These are phyloP conservation scores for Australoheros facetus DNA, from an alignment of 2,797 vertebrate genomes.

Conservation along the genomic window DNA sequence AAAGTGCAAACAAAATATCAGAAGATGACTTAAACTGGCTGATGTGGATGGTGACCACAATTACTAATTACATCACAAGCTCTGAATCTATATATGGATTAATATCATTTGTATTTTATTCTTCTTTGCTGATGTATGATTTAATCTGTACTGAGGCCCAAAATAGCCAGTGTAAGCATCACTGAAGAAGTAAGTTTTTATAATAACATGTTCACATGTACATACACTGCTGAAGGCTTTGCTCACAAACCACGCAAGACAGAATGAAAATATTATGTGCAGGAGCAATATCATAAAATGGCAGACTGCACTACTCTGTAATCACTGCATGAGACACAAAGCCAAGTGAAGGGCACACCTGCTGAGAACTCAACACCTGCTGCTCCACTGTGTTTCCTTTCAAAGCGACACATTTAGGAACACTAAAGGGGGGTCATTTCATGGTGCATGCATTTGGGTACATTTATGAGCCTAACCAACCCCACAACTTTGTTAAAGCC, in stretches of 20 bases:
- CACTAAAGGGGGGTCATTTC: constrained; percentile 43
- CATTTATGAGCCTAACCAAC: constrained; percentile 49
- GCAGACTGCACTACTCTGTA: constrained; percentile 24
- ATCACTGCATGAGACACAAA: constrained; percentile 35
- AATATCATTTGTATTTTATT: neutral
- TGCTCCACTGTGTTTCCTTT: constrained; percentile 32
- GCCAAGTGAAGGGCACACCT: constrained; percentile 51
- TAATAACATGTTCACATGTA: neutral
- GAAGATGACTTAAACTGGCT: neutral
- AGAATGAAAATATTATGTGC: constrained; percentile 17
- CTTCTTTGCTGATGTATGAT: neutral
- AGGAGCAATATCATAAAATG: constrained; percentile 22
- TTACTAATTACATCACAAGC: neutral
- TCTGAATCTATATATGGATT: neutral
- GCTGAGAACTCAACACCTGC: constrained; percentile 31
- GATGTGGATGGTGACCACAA: neutral
- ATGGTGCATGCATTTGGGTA: constrained; percentile 45
- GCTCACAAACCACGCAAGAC: neutral
- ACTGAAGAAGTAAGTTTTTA: neutral
- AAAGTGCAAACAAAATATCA: neutral
- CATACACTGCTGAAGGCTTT: neutral
- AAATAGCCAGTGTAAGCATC: neutral
- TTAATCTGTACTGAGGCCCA: neutral
- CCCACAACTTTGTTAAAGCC: constrained; percentile 11
- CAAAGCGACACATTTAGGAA: constrained; percentile 34